Base-by-base conservation (phyloP, 2,113 vertebrate species). In the Melanostigma gelatinosum region DNA sequence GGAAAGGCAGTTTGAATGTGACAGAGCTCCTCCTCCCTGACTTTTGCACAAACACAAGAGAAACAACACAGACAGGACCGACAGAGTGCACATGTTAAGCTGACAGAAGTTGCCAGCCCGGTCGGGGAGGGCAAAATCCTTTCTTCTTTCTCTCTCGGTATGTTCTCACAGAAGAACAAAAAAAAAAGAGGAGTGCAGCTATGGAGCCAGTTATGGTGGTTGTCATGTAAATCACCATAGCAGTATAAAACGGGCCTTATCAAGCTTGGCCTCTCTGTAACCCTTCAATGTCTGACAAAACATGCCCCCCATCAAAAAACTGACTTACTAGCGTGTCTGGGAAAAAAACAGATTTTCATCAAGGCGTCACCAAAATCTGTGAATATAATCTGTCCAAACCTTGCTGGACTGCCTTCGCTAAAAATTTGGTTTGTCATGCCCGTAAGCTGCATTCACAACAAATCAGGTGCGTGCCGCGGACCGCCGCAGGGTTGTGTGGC, bases 1-100 rank as follows among this genome's bases (percentile, higher is more conserved):
- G 75, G 75, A 55, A 77, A 77, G 58, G 57, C 73, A 57, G 72
- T 89, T 86, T 85, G 57, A 86, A 72, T 88, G 60, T 70, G 72
- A 78, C 66, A 42, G 24, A 34, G 29, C 80, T 80, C 79, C 79
- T 85, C 86, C 83, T 86, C 78, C 50, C 54, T 71, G 64, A 65
- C 79, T 79, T 64, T 65, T 72, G 55, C 22, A 86, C 71, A 86
- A 78, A 88, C 75, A 84, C 36, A 63, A 27, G 40, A 69, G 69
- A 80, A 80, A 71, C 40, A 72, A 64, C 62, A 72, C 64, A 50
- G 52, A n/a, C 65, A 36, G 77, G 71, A 24, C 48, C 29, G 72
- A 48, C 62, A 20, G 60, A 77, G 46, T 32, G 60, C 38, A 65
- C 44, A 81, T 83, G 83, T 63, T 22, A 34, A 80, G 74, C 38